Evolutionary conservation across 2,113 vertebrate species (phyloP), one percentile per base, ranked within the genome.

Genomic region (Theristicus caerulescens): DNA sequence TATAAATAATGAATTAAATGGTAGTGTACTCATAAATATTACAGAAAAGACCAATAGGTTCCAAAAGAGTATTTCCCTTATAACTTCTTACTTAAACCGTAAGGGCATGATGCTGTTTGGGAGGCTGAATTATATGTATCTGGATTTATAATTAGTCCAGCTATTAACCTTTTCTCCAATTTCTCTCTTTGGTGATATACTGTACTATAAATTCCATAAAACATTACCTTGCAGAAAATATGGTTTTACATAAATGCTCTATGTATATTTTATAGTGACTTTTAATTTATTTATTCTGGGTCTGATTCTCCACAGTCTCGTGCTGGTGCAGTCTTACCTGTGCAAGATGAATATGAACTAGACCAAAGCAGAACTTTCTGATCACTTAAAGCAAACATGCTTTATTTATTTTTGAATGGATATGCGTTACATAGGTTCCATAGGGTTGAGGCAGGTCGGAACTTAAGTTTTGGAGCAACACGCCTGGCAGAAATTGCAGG

Each of bases 1-100:
- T 92, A 83, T 96, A 97, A 97, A 98, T 98, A 97, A 96, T 97
- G 7, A 97, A 98, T 97, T 96, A 96, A 97, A 97, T 97, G 52
- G 82, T 95, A 74, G 93, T 89, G 88, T 88, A 58, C 82, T 91
- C 94, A 98, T 97, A 96, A 97, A 97, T 97, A 96, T 96, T 96
- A 96, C 86, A 97, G 71, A 67, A 94, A 90, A 95, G 66, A 94
- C 88, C 93, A 92, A 66, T 83, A 82, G 90, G 24, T 95, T 97
- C 90, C 72, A 82, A 95, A 97, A 88, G 47, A 94, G 44, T 85
- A 77, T 90, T 97, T 97, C 85, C 93, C 78, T 82, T 85, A 59
- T 25, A 90, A 91, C 61, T 92, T 96, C 93, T 93, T 89, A 55
- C 72, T 91, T 88, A 81, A 94, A 93, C 86, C 32, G 3, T 86